Evolutionary conservation across 2,113 vertebrate species (phyloP).

Genomic region (Odocoileus virginianus): DNA sequence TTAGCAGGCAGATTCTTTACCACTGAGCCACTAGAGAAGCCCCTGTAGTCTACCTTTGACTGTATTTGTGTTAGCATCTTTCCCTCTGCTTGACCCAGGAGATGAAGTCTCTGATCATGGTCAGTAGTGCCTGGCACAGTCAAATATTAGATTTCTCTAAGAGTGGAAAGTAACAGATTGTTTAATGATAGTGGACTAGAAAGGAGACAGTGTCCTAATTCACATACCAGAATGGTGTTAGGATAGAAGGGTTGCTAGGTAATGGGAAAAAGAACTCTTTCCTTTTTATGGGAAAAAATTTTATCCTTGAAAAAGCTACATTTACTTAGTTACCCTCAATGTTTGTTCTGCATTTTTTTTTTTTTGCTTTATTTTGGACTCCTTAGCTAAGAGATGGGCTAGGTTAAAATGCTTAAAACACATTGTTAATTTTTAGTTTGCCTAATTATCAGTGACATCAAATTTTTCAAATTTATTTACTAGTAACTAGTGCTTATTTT

Average conservation of each 20-base stretch:
- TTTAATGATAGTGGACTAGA: neutral
- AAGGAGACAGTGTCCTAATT: neutral
- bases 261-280: neutral
- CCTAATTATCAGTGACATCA: neutral
- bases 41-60: neutral
- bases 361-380: neutral
- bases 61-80: neutral
- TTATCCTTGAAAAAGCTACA: neutral
- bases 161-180: neutral
- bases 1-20: neutral
- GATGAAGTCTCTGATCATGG: neutral
- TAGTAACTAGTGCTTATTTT: neutral
- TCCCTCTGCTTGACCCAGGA: neutral
- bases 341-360: neutral
- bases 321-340: neutral
- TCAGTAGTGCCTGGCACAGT: neutral
- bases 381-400: neutral
- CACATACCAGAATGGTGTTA: neutral
- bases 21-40: neutral
- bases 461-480: neutral
- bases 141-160: neutral
- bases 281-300: neutral
- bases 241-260: neutral
- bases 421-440: neutral
- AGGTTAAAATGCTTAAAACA: neutral